Evolutionary conservation across 2,888 invertebrate genomes (phyloP), one percentile per base, ranked within the genome.

Genomic region (Ophion slaviceki): DNA sequence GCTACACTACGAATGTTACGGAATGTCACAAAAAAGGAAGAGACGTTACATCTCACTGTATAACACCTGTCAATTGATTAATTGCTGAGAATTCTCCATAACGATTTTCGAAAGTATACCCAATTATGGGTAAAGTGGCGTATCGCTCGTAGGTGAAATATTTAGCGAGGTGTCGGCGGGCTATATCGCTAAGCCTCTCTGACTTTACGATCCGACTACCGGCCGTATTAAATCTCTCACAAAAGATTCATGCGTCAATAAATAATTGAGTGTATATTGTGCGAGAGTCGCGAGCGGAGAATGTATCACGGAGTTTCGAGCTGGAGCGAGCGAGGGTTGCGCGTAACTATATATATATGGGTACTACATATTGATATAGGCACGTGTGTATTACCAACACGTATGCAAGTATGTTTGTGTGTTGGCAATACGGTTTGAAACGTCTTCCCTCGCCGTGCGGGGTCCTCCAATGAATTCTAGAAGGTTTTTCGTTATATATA

Each of bases 381-480:
- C 14, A 61, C 53, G 45, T 59, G 17, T 53, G 24, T 47, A 36
- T 40, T 14, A 78, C 40, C 17, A 17, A 57, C 14, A 40, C 32
- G 40, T 64, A 40, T 77, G 71, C 28, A 53, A 53, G 36, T 64
- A 24, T 57, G 28, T 11, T 71, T 17, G 76, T 59, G 67, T 71
- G 53, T 80, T 64, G 74, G 24, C 53, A 71, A 66, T 80, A 72
- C 28, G 71, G 24, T 79, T 76, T 47, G 75, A 66, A 82, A 61
- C 76, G 71, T 85, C 85, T 85, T 80, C 64, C 40, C 75, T 79
- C 82, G 71, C 84, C 84, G 74, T 80, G 84, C 85, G 85, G 82
- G 85, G 71, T 85, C 76, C 85, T 85, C 88, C 90, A 87, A 89
- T 89, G 89, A 89, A 91, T 91, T 89, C 88, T 80, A 66, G 72